These are phyloP conservation scores for Chionodraco myersi DNA, from an alignment of 2,113 vertebrate species.

Conservation along the genomic window DNA sequence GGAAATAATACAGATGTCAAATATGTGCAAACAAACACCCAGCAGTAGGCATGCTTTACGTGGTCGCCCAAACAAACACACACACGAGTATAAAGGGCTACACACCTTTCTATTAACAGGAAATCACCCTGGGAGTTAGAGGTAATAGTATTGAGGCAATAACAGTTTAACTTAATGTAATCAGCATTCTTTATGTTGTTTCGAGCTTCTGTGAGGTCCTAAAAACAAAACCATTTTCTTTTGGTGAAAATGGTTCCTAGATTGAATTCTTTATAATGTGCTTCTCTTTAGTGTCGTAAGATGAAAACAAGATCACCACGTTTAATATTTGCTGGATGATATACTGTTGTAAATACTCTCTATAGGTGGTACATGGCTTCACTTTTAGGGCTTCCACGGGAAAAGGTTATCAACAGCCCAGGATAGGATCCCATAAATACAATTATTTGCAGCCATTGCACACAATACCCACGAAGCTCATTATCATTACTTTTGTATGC, in stretches of 20 bases:
- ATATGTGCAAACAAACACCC: constrained; percentile 21
- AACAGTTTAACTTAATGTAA: constrained; percentile 62
- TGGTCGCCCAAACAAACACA: neutral
- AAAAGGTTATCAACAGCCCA: neutral
- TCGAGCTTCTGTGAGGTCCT: constrained; percentile 3
- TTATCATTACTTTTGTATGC: constrained; percentile 4
- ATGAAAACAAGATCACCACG: neutral
- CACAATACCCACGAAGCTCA: constrained; percentile 3
- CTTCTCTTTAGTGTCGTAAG: neutral
- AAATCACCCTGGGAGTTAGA: constrained; percentile 42
- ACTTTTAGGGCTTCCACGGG: neutral
- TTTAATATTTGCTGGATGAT: constrained; percentile 2
- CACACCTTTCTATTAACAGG: constrained; percentile 52
- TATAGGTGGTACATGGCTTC: neutral
- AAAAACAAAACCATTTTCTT: constrained; percentile 42
- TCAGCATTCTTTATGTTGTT: constrained; percentile 47
- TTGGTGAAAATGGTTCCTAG: neutral
- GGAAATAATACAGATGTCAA: constrained; percentile 33
- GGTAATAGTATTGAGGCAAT: constrained; percentile 48
- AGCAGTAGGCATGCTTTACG: neutral
- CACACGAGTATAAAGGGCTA: neutral
- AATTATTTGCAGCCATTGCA: constrained; percentile 11
- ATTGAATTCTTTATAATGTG: constrained; percentile 19
- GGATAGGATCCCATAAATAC: constrained; percentile 14
- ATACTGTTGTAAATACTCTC: constrained; percentile 2